These are phyloP conservation scores for Chloroclystis v-ata DNA, from an alignment of 2,888 invertebrate genomes.

Conservation along the genomic window DNA sequence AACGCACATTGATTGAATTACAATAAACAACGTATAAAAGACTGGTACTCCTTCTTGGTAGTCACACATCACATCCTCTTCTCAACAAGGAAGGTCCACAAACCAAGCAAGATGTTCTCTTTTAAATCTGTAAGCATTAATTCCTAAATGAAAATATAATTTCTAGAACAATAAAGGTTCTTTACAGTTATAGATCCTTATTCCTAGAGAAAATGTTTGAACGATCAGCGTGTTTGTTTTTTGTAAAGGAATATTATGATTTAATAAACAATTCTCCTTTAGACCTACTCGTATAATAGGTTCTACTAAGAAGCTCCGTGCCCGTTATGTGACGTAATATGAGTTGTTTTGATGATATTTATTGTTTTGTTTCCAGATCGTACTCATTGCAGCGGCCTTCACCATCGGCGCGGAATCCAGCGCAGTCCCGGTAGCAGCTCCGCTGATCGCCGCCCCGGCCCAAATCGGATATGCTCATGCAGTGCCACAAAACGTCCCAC, in stretches of 20 bases:
- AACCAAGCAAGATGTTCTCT: constrained; percentile 70
- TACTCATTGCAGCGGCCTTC: constrained; percentile 61
- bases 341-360: neutral
- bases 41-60: constrained; percentile 48
- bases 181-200: too few species aligned
- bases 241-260: too few species aligned
- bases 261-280: too few species aligned
- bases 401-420: constrained; percentile 58
- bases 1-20: constrained; percentile 63
- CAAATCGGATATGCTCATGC: constrained; percentile 78
- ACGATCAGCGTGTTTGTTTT: too few species aligned
- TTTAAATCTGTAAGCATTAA: constrained; percentile 66
- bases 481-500: constrained; percentile 80
- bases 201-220: too few species aligned
- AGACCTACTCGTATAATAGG: too few species aligned
- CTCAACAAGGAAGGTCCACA: constrained; percentile 67
- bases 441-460: constrained; percentile 73
- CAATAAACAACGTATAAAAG: constrained; percentile 71
- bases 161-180: too few species aligned
- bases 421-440: constrained; percentile 52
- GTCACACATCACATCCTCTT: constrained; percentile 66
- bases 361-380: constrained; percentile 47
- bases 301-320: too few species aligned
- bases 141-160: too few species aligned
- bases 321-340: too few species aligned